Evolutionary conservation across 2,797 vertebrate genomes (phyloP).

Genomic region (Coregonus suidteri): DNA sequence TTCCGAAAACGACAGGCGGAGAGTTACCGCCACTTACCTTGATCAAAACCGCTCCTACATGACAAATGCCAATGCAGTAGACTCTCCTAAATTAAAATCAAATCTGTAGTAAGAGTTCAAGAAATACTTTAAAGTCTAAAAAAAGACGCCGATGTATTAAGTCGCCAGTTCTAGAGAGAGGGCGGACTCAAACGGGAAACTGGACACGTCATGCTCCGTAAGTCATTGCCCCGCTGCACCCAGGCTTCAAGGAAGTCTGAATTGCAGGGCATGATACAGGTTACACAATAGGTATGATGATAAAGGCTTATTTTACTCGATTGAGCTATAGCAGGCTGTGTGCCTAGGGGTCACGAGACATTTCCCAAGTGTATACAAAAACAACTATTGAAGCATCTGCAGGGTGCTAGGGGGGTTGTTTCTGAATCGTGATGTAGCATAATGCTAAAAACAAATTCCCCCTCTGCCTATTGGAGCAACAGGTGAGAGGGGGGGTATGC

Average conservation of each 20-base stretch:
- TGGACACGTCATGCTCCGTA: constrained; percentile 39
- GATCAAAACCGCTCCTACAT: neutral
- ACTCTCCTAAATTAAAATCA: neutral
- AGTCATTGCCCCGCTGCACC: neutral
- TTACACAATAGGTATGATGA: too few species aligned
- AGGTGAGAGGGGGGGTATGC: too few species aligned
- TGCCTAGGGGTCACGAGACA: too few species aligned
- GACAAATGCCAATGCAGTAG: neutral
- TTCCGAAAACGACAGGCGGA: constrained; percentile 23
- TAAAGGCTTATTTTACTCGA: too few species aligned
- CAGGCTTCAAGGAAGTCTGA: constrained; percentile 45
- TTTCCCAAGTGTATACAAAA: too few species aligned
- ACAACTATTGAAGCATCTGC: too few species aligned
- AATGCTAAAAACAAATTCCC: too few species aligned
- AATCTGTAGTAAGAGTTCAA: neutral
- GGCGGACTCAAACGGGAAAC: constrained; percentile 63
- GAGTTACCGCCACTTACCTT: constrained; percentile 53
- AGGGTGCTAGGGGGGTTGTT: too few species aligned
- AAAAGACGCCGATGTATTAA: neutral
- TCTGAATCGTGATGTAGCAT: too few species aligned
- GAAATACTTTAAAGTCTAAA: neutral
- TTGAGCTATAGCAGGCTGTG: too few species aligned
- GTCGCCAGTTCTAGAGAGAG: neutral
- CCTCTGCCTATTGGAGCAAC: too few species aligned
- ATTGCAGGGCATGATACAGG: neutral